Evolutionary conservation across 2,888 invertebrate species (phyloP).

Genomic region (Tiliacea aurago): DNA sequence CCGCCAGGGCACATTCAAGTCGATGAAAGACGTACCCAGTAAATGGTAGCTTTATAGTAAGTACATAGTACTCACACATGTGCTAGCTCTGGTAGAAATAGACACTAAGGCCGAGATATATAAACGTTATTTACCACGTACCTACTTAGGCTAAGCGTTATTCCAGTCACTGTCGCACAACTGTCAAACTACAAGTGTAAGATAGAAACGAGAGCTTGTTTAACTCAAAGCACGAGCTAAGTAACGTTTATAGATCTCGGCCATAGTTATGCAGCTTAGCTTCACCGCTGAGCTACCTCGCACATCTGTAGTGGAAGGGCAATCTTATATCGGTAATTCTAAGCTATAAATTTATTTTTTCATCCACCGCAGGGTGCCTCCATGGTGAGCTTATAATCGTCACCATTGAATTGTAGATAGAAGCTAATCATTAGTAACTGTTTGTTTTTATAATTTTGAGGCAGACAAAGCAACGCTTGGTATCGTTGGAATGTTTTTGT

Average conservation of each 20-base stretch:
- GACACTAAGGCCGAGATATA: neutral
- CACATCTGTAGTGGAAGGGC: neutral
- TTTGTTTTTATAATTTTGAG: conserved; percentile 68
- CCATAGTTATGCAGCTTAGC: neutral
- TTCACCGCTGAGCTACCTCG: neutral
- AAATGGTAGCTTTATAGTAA: too few relatives aligned
- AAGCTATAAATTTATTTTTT: conserved; percentile 74
- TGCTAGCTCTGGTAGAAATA: neutral
- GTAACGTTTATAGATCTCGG: neutral
- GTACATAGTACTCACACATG: too few relatives aligned
- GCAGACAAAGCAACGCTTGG: conserved; percentile 35
- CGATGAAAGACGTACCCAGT: too few relatives aligned
- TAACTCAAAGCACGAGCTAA: too few relatives aligned
- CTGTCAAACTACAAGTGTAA: neutral
- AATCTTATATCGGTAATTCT: conserved; percentile 42
- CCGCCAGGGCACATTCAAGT: too few relatives aligned
- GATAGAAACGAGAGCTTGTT: neutral
- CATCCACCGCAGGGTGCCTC: conserved; percentile 73
- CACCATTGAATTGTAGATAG: conserved; percentile 78
- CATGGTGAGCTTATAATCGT: conserved; percentile 71
- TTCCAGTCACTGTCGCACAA: neutral
- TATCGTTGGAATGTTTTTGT: conserved; percentile 19
- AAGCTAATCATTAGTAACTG: conserved; percentile 59
- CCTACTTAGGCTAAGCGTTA: neutral
- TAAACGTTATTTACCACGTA: neutral